phyloP scores from a whole-genome alignment of 1,140 invertebrate species.

The Monochamus saltuarius region DNA sequence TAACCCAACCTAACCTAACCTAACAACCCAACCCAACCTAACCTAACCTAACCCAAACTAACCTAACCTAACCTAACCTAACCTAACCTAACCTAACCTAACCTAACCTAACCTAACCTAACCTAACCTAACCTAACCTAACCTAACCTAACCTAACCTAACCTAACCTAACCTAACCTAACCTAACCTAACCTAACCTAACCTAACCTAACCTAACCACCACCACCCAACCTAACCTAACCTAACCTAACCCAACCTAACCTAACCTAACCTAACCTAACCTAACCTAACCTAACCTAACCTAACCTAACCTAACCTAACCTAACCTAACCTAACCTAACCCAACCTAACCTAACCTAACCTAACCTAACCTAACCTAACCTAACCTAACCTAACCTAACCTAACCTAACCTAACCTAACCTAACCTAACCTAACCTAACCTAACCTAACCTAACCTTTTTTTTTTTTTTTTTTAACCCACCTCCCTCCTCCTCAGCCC shows the following conservation, averaged over 20 bases:
- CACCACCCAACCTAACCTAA: constrained; percentile 49
- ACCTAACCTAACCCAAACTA: constrained; percentile 8
- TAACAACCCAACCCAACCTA: too few species aligned
- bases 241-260: constrained; percentile 27
- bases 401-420: constrained; percentile 43
- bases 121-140: constrained; percentile 10
- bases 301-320: constrained; percentile 39
- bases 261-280: constrained; percentile 39
- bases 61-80: constrained; percentile 10
- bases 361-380: constrained; percentile 34
- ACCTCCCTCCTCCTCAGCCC: too few species aligned
- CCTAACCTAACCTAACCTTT: constrained; percentile 42
- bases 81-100: background rate
- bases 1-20: constrained; percentile 8
- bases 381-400: constrained; percentile 33
- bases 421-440: constrained; percentile 43
- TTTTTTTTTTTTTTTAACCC: too few species aligned
- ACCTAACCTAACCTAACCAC: constrained; percentile 10
- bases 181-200: constrained; percentile 10
- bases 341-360: constrained; percentile 38
- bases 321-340: constrained; percentile 42
- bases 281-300: constrained; percentile 44
- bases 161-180: constrained; percentile 10
- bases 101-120: constrained; percentile 10
- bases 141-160: constrained; percentile 10